phyloP scores from a whole-genome alignment of 2,888 invertebrate species.

The Dynastes maya region DNA sequence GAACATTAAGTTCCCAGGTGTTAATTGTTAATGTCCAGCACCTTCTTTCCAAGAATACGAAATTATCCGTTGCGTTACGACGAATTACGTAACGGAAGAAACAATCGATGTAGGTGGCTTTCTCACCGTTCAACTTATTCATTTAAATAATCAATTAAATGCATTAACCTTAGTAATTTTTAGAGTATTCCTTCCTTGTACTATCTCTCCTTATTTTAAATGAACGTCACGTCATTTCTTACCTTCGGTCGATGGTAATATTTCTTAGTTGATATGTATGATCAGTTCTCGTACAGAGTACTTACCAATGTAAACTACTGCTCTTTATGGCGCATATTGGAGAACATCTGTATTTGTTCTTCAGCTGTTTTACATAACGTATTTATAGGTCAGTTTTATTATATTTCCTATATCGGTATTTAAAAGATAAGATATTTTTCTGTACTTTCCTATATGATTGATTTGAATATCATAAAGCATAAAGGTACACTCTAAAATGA shows the following conservation, averaged over 20 bases:
- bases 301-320: slow-evolving; percentile 11
- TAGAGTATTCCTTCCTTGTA: neutral
- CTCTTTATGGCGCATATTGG: neutral
- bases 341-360: neutral
- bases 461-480: too few species aligned
- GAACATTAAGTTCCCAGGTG: slow-evolving; percentile 35
- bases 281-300: neutral
- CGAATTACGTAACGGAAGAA: slow-evolving; percentile 22
- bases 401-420: neutral
- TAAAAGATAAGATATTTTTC: too few species aligned
- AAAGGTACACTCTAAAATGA: too few species aligned
- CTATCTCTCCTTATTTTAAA: slow-evolving; percentile 5
- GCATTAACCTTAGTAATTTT: slow-evolving; percentile 2
- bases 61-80: slow-evolving; percentile 10
- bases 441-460: too few species aligned
- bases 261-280: slow-evolving; percentile 20
- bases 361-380: neutral
- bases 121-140: neutral
- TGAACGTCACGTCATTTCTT: slow-evolving; percentile 20
- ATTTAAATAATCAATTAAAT: slow-evolving; percentile 29
- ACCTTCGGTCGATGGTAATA: slow-evolving; percentile 21
- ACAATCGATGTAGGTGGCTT: slow-evolving; percentile 33
- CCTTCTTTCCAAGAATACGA: slow-evolving; percentile 29
- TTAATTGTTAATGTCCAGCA: slow-evolving; percentile 16
- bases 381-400: neutral